These are phyloP conservation scores for Archegozetes longisetosus DNA, from an alignment of 1,140 invertebrate genomes.

Conservation along the genomic window DNA sequence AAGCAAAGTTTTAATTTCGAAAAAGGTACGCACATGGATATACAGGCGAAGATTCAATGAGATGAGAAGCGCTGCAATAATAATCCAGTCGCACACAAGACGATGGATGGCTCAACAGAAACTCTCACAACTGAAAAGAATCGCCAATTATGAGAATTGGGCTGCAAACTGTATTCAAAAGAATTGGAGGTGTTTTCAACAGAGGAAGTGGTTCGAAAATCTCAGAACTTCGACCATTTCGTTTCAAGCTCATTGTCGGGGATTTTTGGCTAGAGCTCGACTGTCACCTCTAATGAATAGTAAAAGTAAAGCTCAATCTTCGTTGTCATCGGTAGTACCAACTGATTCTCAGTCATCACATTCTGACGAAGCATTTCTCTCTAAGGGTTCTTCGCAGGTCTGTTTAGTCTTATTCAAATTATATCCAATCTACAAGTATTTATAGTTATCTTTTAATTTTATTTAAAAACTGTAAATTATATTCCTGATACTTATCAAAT, in stretches of 20 bases:
- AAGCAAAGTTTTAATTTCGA: too few relatives aligned
- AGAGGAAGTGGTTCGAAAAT: constrained; percentile 46
- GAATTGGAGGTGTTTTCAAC: constrained; percentile 48
- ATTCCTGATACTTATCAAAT: too few relatives aligned
- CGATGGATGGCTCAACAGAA: constrained; percentile 37
- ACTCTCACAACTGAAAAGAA: constrained; percentile 17
- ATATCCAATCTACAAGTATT: too few relatives aligned
- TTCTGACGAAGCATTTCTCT: constrained; percentile 35
- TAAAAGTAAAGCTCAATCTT: neutral
- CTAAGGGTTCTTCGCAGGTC: constrained; percentile 41
- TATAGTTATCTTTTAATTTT: too few relatives aligned
- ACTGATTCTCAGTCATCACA: constrained; percentile 22
- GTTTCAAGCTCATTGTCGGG: constrained; percentile 24
- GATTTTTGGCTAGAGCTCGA: constrained; percentile 19
- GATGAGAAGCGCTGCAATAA: constrained; percentile 50
- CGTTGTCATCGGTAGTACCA: neutral
- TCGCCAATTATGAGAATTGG: constrained; percentile 27
- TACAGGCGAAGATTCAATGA: constrained; percentile 57
- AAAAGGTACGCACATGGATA: constrained; percentile 50
- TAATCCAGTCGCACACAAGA: constrained; percentile 49
- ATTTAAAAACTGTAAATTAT: too few relatives aligned
- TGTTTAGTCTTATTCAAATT: too few relatives aligned
- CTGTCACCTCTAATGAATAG: neutral
- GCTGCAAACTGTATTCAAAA: constrained; percentile 60
- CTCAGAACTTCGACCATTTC: constrained; percentile 32